Base-by-base conservation (phyloP, 2,797 vertebrate genomes). In the Merluccius polli region DNA sequence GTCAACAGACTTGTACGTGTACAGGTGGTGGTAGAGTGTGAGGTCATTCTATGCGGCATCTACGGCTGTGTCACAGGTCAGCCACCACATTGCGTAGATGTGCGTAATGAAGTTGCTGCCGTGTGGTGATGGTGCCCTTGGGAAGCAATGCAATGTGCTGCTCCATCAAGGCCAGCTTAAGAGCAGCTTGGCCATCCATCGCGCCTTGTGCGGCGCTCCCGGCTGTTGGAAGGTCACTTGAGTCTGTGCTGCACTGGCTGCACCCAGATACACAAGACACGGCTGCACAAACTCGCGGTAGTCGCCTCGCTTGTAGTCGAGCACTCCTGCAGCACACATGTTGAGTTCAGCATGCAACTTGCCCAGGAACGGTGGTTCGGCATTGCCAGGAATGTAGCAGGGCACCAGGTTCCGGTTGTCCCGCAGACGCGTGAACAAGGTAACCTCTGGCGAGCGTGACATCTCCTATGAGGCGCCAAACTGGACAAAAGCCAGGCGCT, bases 31-130 rank as follows among this genome's bases (percentile, higher is more conserved):
- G 31, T 65, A 65, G 73, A 65, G 52, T 65, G 30, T 24, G 9
- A 74, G 73, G 73, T 67, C 73, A 74, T 67, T 74, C 73, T 52
- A 74, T 30, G 52, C 21, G 33, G 73, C 52, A 74, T 74, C 73
- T 74, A 74, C 32, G 24, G 52, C 52, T 27, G 41, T 48, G 48
- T 18, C 21, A 4, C 21, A 59, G 48, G 48, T 59, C 48, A 59
- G 48, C 48, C 18, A 8, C 48, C 21, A 59, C 6, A 21, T 59
- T 21, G 48, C 1, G 48, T 59, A 7, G 18, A n/a, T 59, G 21
- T 59, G 21, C 21, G 48, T 59, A 9, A 59, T n/a, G 48, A 59
- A 59, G 48, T 59, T 59, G 48, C 11, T 71, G 44, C 44, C 13
- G 16, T 48, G 44, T 48, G 11, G 69, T 33, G 72, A 73, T 48